These are phyloP conservation scores for Formica selysi DNA, from an alignment of 1,140 invertebrate species.

Conservation along the genomic window DNA sequence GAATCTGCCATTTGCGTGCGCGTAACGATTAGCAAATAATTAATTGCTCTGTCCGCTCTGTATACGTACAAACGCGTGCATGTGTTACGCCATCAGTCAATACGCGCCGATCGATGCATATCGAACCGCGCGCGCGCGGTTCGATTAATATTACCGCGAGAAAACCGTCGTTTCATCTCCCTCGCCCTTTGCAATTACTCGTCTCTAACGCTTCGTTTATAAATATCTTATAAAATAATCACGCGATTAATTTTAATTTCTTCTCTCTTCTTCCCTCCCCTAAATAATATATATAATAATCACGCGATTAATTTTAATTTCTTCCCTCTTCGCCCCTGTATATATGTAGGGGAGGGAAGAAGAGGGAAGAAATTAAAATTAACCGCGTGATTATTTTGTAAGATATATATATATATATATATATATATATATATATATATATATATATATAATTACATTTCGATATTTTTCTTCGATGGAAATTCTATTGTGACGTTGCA, in stretches of 20 bases:
- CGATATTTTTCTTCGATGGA: background rate
- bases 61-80: conserved; percentile 40
- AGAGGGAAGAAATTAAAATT: background rate
- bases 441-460: background rate
- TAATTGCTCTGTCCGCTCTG: conserved; percentile 55
- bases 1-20: conserved; percentile 44
- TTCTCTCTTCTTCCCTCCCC: background rate
- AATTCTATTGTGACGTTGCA: background rate
- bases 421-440: background rate
- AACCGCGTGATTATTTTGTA: background rate
- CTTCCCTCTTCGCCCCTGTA: too few species aligned
- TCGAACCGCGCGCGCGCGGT: conserved; percentile 34
- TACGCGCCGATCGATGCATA: conserved; percentile 48
- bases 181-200: background rate
- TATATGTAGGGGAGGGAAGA: too few species aligned
- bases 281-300: too few species aligned
- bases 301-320: too few species aligned
- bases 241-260: background rate
- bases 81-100: conserved; percentile 54
- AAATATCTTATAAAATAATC: background rate
- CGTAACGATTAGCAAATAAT: conserved; percentile 60
- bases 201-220: conserved; percentile 6
- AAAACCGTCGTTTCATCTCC: background rate
- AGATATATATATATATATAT: background rate
- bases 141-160: conserved; percentile 51